A percentile compares a stretch with the other conserved stretches of the same genome.
These are phyloP conservation scores for Aromia moschata DNA, from an alignment of 2,888 invertebrate species.

Conservation along the genomic window DNA sequence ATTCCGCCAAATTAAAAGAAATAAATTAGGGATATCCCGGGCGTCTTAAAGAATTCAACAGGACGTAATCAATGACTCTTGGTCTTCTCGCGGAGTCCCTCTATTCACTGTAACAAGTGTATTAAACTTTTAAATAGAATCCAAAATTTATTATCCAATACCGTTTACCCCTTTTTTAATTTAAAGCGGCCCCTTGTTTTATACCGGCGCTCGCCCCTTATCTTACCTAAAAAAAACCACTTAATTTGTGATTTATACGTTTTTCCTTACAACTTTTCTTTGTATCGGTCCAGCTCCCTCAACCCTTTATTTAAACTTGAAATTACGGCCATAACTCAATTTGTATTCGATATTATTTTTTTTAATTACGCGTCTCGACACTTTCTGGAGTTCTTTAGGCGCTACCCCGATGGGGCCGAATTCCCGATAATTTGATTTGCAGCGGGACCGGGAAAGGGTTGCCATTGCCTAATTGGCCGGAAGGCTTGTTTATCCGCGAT, in stretches of 20 bases:
- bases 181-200: constrained; percentile 44
- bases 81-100: constrained; percentile 23
- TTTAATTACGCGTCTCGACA: constrained; percentile 63
- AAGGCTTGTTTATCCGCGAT: constrained; percentile 49
- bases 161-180: constrained; percentile 51
- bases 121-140: constrained; percentile 56
- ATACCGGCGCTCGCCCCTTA: constrained; percentile 44
- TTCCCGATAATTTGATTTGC: constrained; percentile 59
- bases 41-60: constrained; percentile 27
- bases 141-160: constrained; percentile 54
- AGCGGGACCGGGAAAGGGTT: constrained; percentile 44
- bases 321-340: constrained; percentile 63
- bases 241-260: constrained; percentile 60
- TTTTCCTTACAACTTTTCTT: constrained; percentile 51
- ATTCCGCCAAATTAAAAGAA: constrained; percentile 27
- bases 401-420: constrained; percentile 45
- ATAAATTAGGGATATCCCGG: constrained; percentile 23
- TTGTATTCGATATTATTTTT: constrained; percentile 63
- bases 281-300: constrained; percentile 35
- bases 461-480: constrained; percentile 47
- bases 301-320: constrained; percentile 61
- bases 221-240: constrained; percentile 51
- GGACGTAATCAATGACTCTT: constrained; percentile 29
- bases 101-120: constrained; percentile 49
- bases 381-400: constrained; percentile 50